These are phyloP conservation scores for Trissolcus brochymenae DNA, from an alignment of 2,888 invertebrate genomes.

Conservation along the genomic window DNA sequence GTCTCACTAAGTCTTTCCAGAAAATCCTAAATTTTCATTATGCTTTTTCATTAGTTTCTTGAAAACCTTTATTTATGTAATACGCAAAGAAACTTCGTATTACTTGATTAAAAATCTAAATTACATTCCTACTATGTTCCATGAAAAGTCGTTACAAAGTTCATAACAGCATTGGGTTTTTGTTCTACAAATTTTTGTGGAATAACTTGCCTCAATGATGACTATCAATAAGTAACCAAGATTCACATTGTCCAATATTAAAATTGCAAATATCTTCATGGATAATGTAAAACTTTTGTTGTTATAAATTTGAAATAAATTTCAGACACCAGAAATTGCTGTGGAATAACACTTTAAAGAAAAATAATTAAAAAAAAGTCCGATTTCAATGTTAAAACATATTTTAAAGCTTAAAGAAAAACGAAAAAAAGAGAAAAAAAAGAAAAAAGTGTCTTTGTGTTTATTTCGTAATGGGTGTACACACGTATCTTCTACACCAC, in stretches of 20 bases:
- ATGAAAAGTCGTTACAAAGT: no score
- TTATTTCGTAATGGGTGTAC: background rate
- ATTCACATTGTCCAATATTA: no score
- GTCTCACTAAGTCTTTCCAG: conserved; percentile 19
- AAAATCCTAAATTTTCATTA: conserved; percentile 45
- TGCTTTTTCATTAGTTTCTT: conserved; percentile 31
- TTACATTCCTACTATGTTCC: conserved; percentile 2
- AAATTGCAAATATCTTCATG: no score
- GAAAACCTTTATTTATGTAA: conserved; percentile 37
- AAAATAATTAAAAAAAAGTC: background rate
- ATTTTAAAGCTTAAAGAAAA: background rate
- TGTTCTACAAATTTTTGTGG: no score
- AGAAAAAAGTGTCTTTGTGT: no score
- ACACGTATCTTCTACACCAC: conserved; percentile 5
- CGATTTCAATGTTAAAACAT: background rate
- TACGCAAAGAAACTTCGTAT: conserved; percentile 25
- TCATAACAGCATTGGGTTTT: no score
- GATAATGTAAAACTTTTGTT: no score
- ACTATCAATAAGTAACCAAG: no score
- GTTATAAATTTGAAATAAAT: no score
- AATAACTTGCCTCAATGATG: no score
- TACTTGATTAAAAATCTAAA: conserved; percentile 32
- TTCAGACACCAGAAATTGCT: no score
- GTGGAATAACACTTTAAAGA: background rate
- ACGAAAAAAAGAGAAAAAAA: background rate